These are phyloP conservation scores for Drosophila hamatofila DNA, from an alignment of 2,888 invertebrate genomes.

Conservation along the genomic window DNA sequence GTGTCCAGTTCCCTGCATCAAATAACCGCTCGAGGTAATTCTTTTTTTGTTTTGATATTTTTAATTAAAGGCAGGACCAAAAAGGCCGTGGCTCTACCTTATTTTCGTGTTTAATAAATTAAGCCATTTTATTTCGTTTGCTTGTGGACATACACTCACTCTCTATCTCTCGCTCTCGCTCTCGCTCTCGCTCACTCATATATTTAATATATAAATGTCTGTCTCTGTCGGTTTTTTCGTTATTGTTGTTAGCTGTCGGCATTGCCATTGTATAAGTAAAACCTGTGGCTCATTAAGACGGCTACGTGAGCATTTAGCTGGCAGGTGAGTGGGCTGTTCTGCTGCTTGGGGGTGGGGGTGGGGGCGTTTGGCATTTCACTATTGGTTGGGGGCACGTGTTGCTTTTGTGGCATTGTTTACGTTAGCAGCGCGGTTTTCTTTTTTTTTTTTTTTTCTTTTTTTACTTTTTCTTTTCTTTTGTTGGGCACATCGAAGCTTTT, in stretches of 20 bases:
- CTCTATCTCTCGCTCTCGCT: conserved; percentile 4
- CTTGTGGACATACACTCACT: conserved; percentile 23
- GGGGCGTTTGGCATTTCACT: conserved; percentile 5
- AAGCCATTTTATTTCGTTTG: conserved; percentile 65
- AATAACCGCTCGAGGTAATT: conserved; percentile 7
- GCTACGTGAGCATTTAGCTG: conserved; percentile 62
- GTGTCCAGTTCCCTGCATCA: conserved; percentile 1
- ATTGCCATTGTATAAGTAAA: conserved; percentile 35
- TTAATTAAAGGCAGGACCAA: conserved; percentile 58
- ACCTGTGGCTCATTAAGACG: conserved; percentile 66
- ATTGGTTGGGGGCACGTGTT: conserved; percentile 59
- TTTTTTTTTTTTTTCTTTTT: not conserved
- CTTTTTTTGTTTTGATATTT: conserved; percentile 39
- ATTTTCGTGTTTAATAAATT: conserved; percentile 65
- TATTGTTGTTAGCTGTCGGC: conserved; percentile 45
- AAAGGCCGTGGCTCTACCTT: conserved; percentile 37
- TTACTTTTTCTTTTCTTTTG: conserved; percentile 17
- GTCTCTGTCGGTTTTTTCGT: conserved; percentile 13
- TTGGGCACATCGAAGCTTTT: conserved; percentile 42
- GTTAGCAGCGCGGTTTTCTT: conserved; percentile 15
- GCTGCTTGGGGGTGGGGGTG: not conserved
- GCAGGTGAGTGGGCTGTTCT: conserved; percentile 10
- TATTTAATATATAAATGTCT: not conserved
- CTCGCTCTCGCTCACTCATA: not conserved
- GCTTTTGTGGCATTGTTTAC: conserved; percentile 69